A percentile compares a stretch with the other conserved stretches of the same genome.
phyloP scores from a whole-genome alignment of 1,140 invertebrate genomes.

The Orchestia grillus region DNA sequence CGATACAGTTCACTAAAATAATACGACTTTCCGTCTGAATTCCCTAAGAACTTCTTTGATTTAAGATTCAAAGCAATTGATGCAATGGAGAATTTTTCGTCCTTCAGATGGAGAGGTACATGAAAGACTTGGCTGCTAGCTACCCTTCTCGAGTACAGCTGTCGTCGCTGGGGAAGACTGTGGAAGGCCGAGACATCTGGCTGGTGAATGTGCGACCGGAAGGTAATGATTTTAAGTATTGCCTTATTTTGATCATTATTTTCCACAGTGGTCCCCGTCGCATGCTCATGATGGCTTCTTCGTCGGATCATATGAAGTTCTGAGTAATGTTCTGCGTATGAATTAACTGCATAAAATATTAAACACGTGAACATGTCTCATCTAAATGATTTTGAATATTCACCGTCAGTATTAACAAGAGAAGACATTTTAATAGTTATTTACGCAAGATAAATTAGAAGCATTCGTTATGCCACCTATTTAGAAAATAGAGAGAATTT shows the following conservation, averaged over 20 bases:
- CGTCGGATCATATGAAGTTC: neutral
- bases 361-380: neutral
- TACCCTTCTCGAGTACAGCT: slow-evolving; percentile 36
- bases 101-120: slow-evolving; percentile 43
- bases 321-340: neutral
- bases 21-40: no score
- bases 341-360: neutral
- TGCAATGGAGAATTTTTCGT: neutral
- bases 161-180: slow-evolving; percentile 19
- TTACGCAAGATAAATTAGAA: no score
- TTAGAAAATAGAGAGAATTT: no score
- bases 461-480: no score
- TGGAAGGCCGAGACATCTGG: slow-evolving; percentile 51
- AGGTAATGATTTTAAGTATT: neutral
- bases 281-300: neutral
- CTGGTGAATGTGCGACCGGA: slow-evolving; percentile 18
- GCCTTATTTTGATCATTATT: no score
- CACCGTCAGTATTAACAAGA: neutral
- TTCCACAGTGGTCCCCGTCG: neutral
- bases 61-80: no score
- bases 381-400: neutral
- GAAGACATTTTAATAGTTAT: no score
- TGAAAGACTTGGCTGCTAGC: neutral
- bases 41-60: no score
- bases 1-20: no score